Percentiles rank a stretch among this genome's conserved stretches.
Evolutionary conservation across 2,888 invertebrate species (phyloP).

Genomic region (Sphecodes monilicornis): DNA sequence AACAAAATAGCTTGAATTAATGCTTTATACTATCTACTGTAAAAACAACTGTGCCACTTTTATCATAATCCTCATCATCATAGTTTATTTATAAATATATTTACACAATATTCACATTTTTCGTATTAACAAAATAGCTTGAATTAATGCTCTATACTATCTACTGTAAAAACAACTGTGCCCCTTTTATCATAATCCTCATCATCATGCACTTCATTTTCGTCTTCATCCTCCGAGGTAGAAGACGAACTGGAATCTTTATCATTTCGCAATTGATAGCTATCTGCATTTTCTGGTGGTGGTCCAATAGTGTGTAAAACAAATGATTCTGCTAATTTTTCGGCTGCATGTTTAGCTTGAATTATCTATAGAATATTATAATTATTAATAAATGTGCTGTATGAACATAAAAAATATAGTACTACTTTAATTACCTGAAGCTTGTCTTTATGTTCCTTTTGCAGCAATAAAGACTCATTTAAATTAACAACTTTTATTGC

Average conservation of each 20-base stretch:
- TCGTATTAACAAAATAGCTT: slow-evolving; percentile 34
- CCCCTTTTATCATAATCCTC: slow-evolving; percentile 85
- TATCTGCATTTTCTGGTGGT: slow-evolving; percentile 82
- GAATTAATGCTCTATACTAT: slow-evolving; percentile 69
- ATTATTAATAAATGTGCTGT: neutral
- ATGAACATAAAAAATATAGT: neutral
- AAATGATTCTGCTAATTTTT: slow-evolving; percentile 84
- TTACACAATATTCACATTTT: slow-evolving; percentile 45
- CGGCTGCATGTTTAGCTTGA: slow-evolving; percentile 86
- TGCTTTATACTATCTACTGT: slow-evolving; percentile 81
- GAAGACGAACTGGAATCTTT: slow-evolving; percentile 76
- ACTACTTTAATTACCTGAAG: slow-evolving; percentile 75
- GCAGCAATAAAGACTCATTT: slow-evolving; percentile 86
- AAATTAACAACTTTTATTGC: slow-evolving; percentile 86
- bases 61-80: slow-evolving; percentile 86
- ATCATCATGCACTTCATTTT: slow-evolving; percentile 86
- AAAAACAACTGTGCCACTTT: slow-evolving; percentile 85
- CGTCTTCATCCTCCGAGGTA: slow-evolving; percentile 84
- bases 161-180: slow-evolving; percentile 85
- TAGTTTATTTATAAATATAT: slow-evolving; percentile 67
- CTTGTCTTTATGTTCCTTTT: slow-evolving; percentile 85
- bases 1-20: slow-evolving; percentile 47
- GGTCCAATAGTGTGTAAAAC: slow-evolving; percentile 84
- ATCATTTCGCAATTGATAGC: slow-evolving; percentile 82
- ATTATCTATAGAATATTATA: slow-evolving; percentile 81